Conservation (phyloP, 1,140 invertebrate genomes). For the Ptiloglossa arizonensis region DNA sequence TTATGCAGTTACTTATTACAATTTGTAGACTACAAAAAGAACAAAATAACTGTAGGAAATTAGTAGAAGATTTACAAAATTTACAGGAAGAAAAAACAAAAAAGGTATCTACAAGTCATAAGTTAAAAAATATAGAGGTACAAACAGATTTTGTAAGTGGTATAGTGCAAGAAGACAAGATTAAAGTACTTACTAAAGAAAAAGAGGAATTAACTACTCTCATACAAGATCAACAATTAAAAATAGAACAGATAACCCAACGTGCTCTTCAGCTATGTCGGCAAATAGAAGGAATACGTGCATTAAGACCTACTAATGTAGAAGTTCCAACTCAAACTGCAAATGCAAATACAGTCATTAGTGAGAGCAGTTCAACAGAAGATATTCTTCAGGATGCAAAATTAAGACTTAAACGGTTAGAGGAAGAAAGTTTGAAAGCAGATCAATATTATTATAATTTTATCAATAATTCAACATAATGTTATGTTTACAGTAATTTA, state of each 20-base stretch:
- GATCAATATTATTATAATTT: constrained; percentile 77
- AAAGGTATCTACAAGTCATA: constrained; percentile 13
- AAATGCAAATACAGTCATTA: constrained; percentile 70
- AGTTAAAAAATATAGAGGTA: constrained; percentile 61
- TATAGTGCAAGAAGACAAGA: constrained; percentile 36
- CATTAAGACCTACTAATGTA: constrained; percentile 40
- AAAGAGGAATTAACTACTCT: constrained; percentile 74
- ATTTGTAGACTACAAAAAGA: constrained; percentile 74
- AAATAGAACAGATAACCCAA: constrained; percentile 76
- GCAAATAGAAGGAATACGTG: constrained; percentile 74
- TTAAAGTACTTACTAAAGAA: constrained; percentile 67
- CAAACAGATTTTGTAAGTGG: constrained; percentile 74
- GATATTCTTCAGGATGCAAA: constrained; percentile 80
- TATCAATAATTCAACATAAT: constrained; percentile 68
- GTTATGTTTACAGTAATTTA: constrained; percentile 18
- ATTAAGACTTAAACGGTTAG: constrained; percentile 73
- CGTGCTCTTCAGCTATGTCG: constrained; percentile 70
- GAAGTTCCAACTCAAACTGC: constrained; percentile 59
- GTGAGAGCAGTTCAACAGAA: constrained; percentile 79
- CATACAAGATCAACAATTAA: constrained; percentile 73
- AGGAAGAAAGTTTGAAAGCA: constrained; percentile 77
- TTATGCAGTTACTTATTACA: background rate
- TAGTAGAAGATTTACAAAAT: constrained; percentile 75
- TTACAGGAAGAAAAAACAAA: constrained; percentile 69
- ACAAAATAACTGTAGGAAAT: constrained; percentile 66